A percentile compares a stretch with the other conserved stretches of the same genome.
Conservation (phyloP, 92 coral and sea anemone genomes). For the Phenganax stokvisi region DNA sequence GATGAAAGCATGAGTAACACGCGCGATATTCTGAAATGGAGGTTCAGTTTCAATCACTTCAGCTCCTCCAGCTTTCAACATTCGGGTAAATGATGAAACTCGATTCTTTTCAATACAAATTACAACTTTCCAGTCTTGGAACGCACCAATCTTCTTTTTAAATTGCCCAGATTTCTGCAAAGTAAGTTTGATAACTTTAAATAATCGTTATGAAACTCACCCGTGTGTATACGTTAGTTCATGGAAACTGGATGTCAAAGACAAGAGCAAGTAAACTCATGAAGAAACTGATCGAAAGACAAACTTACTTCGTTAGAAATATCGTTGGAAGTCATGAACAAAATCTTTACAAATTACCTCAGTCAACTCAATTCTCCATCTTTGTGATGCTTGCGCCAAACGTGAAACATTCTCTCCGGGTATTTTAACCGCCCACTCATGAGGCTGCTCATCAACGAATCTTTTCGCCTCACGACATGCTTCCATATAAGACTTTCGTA, state of each 20-base stretch:
- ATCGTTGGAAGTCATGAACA: too few species aligned
- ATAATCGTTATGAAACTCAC: not conserved
- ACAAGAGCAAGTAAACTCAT: too few species aligned
- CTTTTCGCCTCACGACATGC: constrained; percentile 76
- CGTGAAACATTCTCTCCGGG: constrained; percentile 72
- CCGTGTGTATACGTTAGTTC: too few species aligned
- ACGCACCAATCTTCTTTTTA: constrained; percentile 56
- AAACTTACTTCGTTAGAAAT: too few species aligned
- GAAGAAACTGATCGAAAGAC: too few species aligned
- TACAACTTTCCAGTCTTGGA: constrained; percentile 81
- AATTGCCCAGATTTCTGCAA: constrained; percentile 32
- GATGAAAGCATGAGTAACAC: constrained; percentile 76
- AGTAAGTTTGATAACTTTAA: not conserved
- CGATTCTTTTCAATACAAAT: constrained; percentile 77
- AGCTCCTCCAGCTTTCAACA: constrained; percentile 94
- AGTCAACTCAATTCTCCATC: constrained; percentile 73
- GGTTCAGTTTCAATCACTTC: constrained; percentile 66
- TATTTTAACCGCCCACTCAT: constrained; percentile 84
- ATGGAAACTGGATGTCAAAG: too few species aligned
- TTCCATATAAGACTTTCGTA: constrained; percentile 90
- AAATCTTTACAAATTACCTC: constrained; percentile 55
- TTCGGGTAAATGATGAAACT: constrained; percentile 71
- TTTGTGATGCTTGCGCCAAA: constrained; percentile 69
- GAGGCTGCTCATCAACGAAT: constrained; percentile 76
- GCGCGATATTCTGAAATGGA: constrained; percentile 62